Evolutionary conservation across 2,113 vertebrate genomes (phyloP), one percentile per base, ranked within the genome.

Genomic region (Pungitius pungitius): DNA sequence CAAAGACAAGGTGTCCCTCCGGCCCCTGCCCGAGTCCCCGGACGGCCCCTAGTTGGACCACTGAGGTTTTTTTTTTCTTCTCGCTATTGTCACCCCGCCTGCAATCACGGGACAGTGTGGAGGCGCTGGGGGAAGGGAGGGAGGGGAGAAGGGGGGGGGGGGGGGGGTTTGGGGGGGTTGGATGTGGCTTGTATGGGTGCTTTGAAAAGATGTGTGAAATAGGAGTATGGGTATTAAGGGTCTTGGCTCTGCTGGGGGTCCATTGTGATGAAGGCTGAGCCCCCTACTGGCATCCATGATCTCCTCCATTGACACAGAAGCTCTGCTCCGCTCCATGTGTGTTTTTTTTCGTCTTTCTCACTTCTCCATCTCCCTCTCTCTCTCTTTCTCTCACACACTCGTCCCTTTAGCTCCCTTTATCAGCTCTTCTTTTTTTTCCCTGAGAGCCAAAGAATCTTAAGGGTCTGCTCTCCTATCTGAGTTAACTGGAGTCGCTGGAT

Each of bases 171-270:
- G n/a, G 58, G 83, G 79, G 81, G 35, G 80, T 59, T 79, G 78
- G 77, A 77, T 79, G 85, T 58, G 77, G 77, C 67, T 74, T 86
- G 77, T 82, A 82, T 80, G 76, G 83, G 75, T 85, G 90, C 92
- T 93, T 92, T 93, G 92, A 92, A 91, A 93, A 85, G 87, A 90
- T 85, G 92, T 93, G 92, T 94, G 93, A 94, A 93, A 91, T 88
- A 90, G 90, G 88, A 92, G 91, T 89, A 89, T 80, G 84, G 90
- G 90, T 93, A 94, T 94, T 94, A 93, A 88, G 91, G 84, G 88
- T 87, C 79, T 91, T 87, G 82, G 78, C 88, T 88, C 85, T 76
- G 88, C 78, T 63, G 90, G 92, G 89, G 91, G 88, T 88, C 89
- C 81, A 88, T 94, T 94, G 91, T 93, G 71, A 66, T 17, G 14